Conservation (phyloP, 2,113 vertebrate species). For the Collichthys lucidus region DNA sequence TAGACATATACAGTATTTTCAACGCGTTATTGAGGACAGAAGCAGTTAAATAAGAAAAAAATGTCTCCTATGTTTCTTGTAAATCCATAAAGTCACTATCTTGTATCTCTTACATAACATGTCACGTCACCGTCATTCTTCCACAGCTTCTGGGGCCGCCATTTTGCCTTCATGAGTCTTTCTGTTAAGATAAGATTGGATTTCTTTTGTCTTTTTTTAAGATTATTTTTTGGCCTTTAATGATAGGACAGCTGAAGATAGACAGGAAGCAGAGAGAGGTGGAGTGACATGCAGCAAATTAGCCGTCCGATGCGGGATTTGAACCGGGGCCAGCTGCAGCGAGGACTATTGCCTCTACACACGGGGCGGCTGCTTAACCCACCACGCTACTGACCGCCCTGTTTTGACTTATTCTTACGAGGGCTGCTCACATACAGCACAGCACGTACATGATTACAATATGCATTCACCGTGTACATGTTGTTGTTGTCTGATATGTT, state of each 20-base stretch:
- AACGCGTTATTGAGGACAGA: background rate
- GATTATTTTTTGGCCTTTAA: too few relatives aligned
- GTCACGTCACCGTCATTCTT: background rate
- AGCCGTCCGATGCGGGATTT: too few relatives aligned
- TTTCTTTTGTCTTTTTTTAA: background rate
- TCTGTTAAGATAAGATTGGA: background rate
- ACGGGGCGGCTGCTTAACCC: too few relatives aligned
- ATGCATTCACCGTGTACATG: background rate
- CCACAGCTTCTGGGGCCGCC: background rate
- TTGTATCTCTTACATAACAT: background rate
- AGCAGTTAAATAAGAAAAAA: background rate
- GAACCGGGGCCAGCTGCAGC: too few relatives aligned
- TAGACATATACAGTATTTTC: background rate
- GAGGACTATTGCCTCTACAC: too few relatives aligned
- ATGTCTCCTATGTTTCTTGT: background rate
- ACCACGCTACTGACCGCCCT: too few relatives aligned
- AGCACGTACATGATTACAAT: too few relatives aligned
- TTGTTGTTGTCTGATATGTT: too few relatives aligned
- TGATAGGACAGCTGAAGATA: too few relatives aligned
- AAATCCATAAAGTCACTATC: background rate
- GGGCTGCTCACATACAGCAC: background rate
- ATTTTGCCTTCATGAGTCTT: background rate
- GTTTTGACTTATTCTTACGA: background rate
- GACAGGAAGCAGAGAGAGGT: too few relatives aligned
- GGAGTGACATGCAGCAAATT: too few relatives aligned